Base-by-base conservation (phyloP, 2,797 vertebrate species). In the Acomys russatus region DNA sequence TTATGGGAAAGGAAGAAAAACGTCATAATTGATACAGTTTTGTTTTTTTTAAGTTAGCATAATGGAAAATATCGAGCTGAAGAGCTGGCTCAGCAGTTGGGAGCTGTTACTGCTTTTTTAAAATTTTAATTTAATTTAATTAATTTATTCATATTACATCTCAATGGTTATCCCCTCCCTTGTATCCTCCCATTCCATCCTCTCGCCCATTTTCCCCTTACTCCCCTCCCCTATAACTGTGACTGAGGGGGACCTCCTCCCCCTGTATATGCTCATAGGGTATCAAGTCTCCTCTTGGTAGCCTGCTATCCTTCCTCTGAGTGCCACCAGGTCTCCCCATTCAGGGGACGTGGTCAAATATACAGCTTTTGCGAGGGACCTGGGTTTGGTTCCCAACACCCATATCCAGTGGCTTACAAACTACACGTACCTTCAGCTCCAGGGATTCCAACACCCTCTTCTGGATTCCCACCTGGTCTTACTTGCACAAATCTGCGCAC, bases 41-140 rank as follows among this genome's bases (percentile, higher is more conserved):
- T 51, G 33, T 76, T 35, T 84, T 94, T 92, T 71, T 54, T 18
- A 66, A 88, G 82, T 85, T 79, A 93, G 4, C 25, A 59, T 71
- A 94, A 83, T 73, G 80, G 51, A 18, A 88, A 74, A 14, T 56
- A 59, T 35, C 22, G 23, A 35, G 23, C 51, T 73, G 23, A 51
- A 56, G 68, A 30, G 51, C 28, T 73, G 14, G 51, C n/a, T 73
- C 68, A 38, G 51, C 23, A 10, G 2, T 8, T 88, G 54, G 54
- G 54, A 88, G n/a, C 9, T 28, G 11, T 14, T 70, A 25, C 30
- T 25, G 20, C 66, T 71, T n/a, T n/a, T n/a, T n/a, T n/a, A n/a
- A n/a, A n/a, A n/a, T n/a, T n/a, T n/a, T n/a, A n/a, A n/a, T n/a
- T n/a, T n/a, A n/a, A n/a, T n/a, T n/a, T n/a, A n/a, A n/a, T n/a